Conservation (phyloP, 1,140 invertebrate genomes). For the Drosophila ogumai region DNA sequence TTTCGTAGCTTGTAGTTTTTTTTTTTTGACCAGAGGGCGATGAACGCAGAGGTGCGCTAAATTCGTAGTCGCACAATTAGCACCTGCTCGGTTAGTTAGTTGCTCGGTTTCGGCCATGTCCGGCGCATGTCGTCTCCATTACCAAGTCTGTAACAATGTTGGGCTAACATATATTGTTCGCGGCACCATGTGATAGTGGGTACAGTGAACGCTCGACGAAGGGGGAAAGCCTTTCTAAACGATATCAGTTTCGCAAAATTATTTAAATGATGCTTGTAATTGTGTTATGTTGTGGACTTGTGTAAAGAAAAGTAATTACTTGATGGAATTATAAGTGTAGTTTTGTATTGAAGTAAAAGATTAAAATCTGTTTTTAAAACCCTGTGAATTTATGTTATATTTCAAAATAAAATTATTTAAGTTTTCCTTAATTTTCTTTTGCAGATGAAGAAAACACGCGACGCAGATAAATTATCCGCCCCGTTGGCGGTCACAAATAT, state of each 20-base stretch:
- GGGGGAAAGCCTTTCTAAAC: not conserved
- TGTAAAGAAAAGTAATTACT: too few species aligned
- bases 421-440: constrained; percentile 10
- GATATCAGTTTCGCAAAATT: not conserved
- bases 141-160: constrained; percentile 45
- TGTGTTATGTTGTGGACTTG: not conserved
- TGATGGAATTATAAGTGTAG: too few species aligned
- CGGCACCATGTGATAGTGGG: constrained; percentile 20
- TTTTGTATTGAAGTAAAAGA: too few species aligned
- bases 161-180: not conserved
- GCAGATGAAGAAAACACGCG: constrained; percentile 72
- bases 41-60: constrained; percentile 41
- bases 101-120: constrained; percentile 13
- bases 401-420: not conserved
- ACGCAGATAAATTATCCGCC: constrained; percentile 53
- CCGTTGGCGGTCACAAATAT: constrained; percentile 24
- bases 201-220: constrained; percentile 16
- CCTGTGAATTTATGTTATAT: not conserved
- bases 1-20: not conserved
- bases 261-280: not conserved
- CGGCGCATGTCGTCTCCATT: constrained; percentile 61
- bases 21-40: constrained; percentile 15
- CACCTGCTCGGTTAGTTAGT: constrained; percentile 52
- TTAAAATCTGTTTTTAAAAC: not conserved
- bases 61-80: constrained; percentile 64